Conservation (phyloP, 1,140 invertebrate species). For the Diprion similis region DNA sequence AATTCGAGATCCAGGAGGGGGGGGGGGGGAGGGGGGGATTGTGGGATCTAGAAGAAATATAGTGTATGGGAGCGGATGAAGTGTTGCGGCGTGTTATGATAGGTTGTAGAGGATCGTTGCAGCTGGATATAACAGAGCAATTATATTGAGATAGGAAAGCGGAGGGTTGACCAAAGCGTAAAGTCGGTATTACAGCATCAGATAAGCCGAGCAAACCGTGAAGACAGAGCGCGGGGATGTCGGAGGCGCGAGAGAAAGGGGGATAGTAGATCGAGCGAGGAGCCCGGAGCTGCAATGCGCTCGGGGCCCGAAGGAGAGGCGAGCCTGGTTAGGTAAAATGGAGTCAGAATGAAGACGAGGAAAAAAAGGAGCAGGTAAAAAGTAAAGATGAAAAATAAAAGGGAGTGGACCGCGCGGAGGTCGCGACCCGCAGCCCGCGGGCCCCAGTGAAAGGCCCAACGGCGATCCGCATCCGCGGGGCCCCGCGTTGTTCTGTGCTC, state of each 20-base stretch:
- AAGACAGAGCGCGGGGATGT: not conserved
- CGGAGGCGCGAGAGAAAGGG: conserved; percentile 3
- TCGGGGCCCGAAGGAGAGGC: not conserved
- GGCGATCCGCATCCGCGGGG: conserved; percentile 52
- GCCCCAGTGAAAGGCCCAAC: conserved; percentile 53
- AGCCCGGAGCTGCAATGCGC: not conserved
- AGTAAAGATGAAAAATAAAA: conserved; percentile 24
- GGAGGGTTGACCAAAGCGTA: not conserved
- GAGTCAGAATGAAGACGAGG: conserved; percentile 1
- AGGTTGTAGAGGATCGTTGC: too few species aligned
- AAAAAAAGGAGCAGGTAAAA: conserved; percentile 28
- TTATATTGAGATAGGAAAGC: conserved; percentile 5
- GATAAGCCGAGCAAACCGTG: not conserved
- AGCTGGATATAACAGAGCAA: not conserved
- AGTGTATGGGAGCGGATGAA: too few species aligned
- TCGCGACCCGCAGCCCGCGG: conserved; percentile 51
- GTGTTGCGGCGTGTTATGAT: too few species aligned
- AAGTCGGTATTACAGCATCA: conserved; percentile 2
- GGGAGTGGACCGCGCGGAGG: conserved; percentile 48
- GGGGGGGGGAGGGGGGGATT: too few species aligned
- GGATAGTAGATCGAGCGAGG: conserved; percentile 13
- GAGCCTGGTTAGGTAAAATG: conserved; percentile 32
- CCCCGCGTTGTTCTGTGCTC: conserved; percentile 10
- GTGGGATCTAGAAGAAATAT: too few species aligned
- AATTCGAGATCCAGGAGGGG: too few species aligned